phyloP scores from a whole-genome alignment of 35 echinoderm and acorn worm genomes.

The Apostichopus californicus region DNA sequence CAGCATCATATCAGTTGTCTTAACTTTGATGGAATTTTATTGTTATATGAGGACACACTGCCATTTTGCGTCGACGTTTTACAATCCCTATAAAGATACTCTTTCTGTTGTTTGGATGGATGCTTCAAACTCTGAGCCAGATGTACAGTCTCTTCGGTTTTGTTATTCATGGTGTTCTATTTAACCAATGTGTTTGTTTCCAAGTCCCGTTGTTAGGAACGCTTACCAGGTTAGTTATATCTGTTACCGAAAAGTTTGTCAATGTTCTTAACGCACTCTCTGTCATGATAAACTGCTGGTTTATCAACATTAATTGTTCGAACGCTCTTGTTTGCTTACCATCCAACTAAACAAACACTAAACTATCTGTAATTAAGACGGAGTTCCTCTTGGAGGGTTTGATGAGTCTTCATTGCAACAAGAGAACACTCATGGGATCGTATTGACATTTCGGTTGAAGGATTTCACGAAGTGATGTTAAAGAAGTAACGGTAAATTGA shows the following conservation, averaged over 20 bases:
- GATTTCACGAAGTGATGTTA: not conserved
- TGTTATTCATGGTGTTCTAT: not conserved
- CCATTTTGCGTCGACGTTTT: too few species aligned
- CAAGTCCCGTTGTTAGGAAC: not conserved
- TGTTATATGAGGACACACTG: too few species aligned
- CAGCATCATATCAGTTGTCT: too few species aligned
- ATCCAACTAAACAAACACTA: not conserved
- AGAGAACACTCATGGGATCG: not conserved
- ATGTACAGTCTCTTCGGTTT: not conserved
- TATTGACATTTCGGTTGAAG: not conserved
- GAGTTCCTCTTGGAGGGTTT: not conserved
- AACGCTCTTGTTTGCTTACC: not conserved
- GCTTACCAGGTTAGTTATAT: not conserved
- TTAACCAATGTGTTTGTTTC: not conserved
- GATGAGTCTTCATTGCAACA: not conserved
- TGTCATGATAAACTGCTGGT: not conserved
- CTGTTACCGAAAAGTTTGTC: slow-evolving; percentile 32
- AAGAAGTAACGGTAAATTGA: not conserved
- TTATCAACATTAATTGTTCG: not conserved
- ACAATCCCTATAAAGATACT: not conserved
- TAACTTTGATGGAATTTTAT: too few species aligned
- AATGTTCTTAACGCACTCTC: slow-evolving; percentile 26
- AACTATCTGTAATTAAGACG: not conserved
- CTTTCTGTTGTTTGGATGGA: not conserved
- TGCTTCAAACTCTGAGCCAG: not conserved